phyloP scores from a whole-genome alignment of 2,888 invertebrate species.

The Andrena camellia region DNA sequence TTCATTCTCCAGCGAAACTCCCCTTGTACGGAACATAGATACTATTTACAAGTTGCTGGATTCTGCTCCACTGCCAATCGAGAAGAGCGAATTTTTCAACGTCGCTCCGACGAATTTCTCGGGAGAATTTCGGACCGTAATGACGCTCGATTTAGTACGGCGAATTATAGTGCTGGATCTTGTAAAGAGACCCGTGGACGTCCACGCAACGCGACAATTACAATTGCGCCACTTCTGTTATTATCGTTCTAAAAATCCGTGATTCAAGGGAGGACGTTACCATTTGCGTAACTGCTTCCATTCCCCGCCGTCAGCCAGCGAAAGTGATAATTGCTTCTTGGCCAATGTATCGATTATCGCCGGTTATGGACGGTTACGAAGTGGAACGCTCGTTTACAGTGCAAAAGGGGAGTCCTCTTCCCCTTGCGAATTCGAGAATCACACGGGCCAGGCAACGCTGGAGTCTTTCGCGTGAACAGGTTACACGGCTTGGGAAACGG shows the following conservation, averaged over 20 bases:
- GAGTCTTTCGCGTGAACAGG: not conserved
- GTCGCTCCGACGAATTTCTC: not conserved
- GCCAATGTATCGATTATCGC: no score
- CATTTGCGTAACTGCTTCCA: conserved; percentile 29
- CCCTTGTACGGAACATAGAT: not conserved
- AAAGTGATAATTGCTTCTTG: conserved; percentile 31
- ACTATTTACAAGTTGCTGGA: conserved; percentile 2
- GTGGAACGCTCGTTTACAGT: no score
- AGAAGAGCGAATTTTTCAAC: not conserved
- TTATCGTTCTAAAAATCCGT: not conserved
- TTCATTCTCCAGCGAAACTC: not conserved
- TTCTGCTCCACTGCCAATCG: not conserved
- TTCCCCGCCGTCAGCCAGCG: conserved; percentile 27
- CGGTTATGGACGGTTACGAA: no score
- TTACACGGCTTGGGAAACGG: not conserved
- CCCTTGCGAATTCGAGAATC: no score
- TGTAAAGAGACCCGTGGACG: not conserved
- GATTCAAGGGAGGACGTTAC: not conserved
- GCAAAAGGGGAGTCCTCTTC: no score
- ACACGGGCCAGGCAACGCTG: not conserved
- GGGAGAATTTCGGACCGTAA: not conserved
- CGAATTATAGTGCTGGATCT: not conserved
- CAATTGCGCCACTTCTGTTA: not conserved
- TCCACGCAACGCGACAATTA: not conserved
- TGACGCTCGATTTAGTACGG: not conserved